phyloP scores from a whole-genome alignment of 2,888 invertebrate genomes.

The Drosophila testacea region DNA sequence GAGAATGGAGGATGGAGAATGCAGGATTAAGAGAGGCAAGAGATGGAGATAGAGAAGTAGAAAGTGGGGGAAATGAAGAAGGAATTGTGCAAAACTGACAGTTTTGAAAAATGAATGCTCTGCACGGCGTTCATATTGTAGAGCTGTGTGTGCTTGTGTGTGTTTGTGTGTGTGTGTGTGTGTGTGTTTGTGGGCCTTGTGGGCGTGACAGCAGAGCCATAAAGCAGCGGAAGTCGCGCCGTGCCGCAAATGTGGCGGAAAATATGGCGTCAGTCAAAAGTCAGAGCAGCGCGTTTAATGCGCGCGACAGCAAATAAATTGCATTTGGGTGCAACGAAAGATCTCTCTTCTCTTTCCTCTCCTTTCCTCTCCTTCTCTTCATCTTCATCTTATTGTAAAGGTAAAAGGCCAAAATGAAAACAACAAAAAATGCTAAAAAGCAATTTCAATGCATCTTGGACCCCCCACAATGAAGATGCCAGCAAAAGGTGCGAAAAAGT shows the following conservation, averaged over 20 bases:
- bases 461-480: neutral
- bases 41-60: neutral
- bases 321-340: constrained; percentile 59
- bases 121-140: constrained; percentile 5
- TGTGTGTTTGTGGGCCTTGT: neutral
- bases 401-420: constrained; percentile 2
- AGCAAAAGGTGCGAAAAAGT: constrained; percentile 7
- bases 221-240: constrained; percentile 28
- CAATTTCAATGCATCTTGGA: constrained; percentile 11
- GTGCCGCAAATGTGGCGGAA: constrained; percentile 80
- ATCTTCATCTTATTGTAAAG: neutral
- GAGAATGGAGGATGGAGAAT: neutral
- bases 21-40: constrained; percentile 1
- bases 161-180: neutral
- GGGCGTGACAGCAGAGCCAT: constrained; percentile 4
- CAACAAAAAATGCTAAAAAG: constrained; percentile 9
- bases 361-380: neutral
- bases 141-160: neutral
- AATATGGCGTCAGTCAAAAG: constrained; percentile 84
- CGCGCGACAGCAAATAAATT: constrained; percentile 83
- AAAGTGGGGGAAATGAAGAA: neutral
- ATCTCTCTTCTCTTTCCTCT: neutral
- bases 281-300: constrained; percentile 78
- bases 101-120: constrained; percentile 73
- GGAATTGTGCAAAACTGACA: constrained; percentile 72